Evolutionary conservation across 2,888 invertebrate genomes (phyloP).

Genomic region (Pterostichus madidus): DNA sequence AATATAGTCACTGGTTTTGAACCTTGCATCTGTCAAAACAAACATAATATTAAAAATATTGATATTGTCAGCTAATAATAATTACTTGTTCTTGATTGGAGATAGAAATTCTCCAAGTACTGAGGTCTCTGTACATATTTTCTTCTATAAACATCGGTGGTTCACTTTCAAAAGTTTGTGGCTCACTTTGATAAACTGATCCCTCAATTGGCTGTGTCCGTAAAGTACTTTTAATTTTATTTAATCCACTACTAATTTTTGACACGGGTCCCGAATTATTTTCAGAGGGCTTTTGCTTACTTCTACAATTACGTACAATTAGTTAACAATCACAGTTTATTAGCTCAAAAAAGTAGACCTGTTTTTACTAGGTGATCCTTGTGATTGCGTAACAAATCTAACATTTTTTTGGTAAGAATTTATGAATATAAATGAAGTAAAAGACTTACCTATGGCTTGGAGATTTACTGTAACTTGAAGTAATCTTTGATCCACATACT

Average conservation of each 20-base stretch:
- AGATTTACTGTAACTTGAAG: slow-evolving; percentile 77
- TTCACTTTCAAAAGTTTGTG: slow-evolving; percentile 72
- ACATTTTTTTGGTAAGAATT: slow-evolving; percentile 17
- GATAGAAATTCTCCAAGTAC: slow-evolving; percentile 83
- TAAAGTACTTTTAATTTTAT: slow-evolving; percentile 82
- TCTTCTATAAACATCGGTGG: slow-evolving; percentile 73
- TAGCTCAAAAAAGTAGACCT: slow-evolving; percentile 45
- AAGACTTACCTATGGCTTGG: slow-evolving; percentile 36
- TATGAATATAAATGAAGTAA: not conserved
- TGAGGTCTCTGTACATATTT: slow-evolving; percentile 80
- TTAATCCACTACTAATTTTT: slow-evolving; percentile 80
- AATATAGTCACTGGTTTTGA: slow-evolving; percentile 73
- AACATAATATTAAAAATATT: not conserved
- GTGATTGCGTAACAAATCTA: slow-evolving; percentile 59
- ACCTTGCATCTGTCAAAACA: slow-evolving; percentile 68
- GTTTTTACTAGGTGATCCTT: slow-evolving; percentile 56
- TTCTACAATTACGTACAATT: slow-evolving; percentile 37
- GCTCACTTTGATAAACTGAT: slow-evolving; percentile 73
- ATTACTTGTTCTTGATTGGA: slow-evolving; percentile 73
- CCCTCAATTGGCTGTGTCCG: slow-evolving; percentile 79
- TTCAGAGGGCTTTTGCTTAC: slow-evolving; percentile 37
- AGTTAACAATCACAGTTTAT: too few species aligned
- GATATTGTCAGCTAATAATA: slow-evolving; percentile 1
- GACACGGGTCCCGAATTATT: slow-evolving; percentile 76
- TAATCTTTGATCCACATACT: slow-evolving; percentile 83